Evolutionary conservation across 2,888 invertebrate species (phyloP), one percentile per base, ranked within the genome.

Genomic region (Micoletzkya japonica): DNA sequence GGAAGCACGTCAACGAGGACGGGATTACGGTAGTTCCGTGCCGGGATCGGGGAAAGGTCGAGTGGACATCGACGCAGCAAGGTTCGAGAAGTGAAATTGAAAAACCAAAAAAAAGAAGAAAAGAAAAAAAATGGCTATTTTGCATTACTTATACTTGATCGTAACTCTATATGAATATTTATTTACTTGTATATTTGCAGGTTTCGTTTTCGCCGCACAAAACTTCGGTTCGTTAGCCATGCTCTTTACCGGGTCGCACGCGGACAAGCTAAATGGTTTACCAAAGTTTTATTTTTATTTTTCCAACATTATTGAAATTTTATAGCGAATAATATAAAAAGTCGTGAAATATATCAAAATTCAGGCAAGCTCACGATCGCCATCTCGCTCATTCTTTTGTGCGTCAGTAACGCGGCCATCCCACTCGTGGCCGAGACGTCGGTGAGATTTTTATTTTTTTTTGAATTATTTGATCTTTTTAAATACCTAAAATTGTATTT

Each of bases 181-280:
- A 28, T 37, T 10, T n/a, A 44, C 64, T n/a, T n/a, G n/a, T n/a
- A n/a, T n/a, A n/a, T n/a, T n/a, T 73, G 56, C 59, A 82, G 83
- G 83, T 63, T 74, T 84, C 49, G 77, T 84, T 24, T 83, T 81
- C 72, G 82, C 84, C 26, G 83, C 81, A 4, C 84, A 84, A 73
- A 84, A 84, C 69, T 78, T 80, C 58, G 84, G 84, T n/a, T 81
- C 81, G 4, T 70, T 84, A 3, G 72, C 81, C 50, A 84, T 84
- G 83, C 64, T 83, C 30, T 49, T 81, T 28, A 78, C 81, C 4
- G 83, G 83, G 7, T 76, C 80, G 52, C 80, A 81, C 57, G 81
- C 84, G 1, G 83, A 83, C 70, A 72, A 81, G 2, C 70, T 83
- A 20, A 83, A 83, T 73, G 76, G 66, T 67, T n/a, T n/a, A n/a